Evolutionary conservation across 1,140 invertebrate species (phyloP).

Genomic region (Drosophila guanche): DNA sequence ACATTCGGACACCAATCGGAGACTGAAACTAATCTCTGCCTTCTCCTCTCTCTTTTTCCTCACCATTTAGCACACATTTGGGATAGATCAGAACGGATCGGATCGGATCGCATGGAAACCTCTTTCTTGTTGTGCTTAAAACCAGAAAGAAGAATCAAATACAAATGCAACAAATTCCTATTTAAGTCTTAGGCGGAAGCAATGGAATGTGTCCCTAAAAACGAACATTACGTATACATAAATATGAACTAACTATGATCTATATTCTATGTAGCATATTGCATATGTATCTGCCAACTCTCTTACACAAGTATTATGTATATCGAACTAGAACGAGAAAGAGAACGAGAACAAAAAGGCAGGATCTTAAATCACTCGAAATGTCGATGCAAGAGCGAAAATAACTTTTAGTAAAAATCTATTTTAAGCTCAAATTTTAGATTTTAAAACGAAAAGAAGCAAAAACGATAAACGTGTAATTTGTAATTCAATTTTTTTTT

Average conservation of each 20-base stretch:
- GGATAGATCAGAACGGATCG: no score
- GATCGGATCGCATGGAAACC: no score
- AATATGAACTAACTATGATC: background rate
- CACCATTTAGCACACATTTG: background rate
- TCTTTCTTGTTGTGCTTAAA: background rate
- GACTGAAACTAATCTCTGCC: background rate
- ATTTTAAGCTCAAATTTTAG: constrained; percentile 56
- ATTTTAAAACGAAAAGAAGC: constrained; percentile 38
- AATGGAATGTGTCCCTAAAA: constrained; percentile 8
- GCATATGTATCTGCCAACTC: constrained; percentile 47
- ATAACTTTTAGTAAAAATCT: constrained; percentile 42
- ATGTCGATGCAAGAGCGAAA: constrained; percentile 6
- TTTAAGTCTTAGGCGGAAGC: constrained; percentile 44
- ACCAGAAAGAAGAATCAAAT: constrained; percentile 1
- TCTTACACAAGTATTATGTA: constrained; percentile 72
- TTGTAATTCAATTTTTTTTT: constrained; percentile 17
- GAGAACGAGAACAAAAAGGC: background rate
- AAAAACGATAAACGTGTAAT: constrained; percentile 12
- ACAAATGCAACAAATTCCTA: constrained; percentile 62
- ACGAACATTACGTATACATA: constrained; percentile 4
- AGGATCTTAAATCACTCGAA: background rate
- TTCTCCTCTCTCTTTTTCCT: background rate
- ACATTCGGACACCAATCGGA: no score
- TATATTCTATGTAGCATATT: no score
- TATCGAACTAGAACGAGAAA: constrained; percentile 2